Base-by-base conservation (phyloP, 2,888 invertebrate species). In the Trichopoda pennipes region DNA sequence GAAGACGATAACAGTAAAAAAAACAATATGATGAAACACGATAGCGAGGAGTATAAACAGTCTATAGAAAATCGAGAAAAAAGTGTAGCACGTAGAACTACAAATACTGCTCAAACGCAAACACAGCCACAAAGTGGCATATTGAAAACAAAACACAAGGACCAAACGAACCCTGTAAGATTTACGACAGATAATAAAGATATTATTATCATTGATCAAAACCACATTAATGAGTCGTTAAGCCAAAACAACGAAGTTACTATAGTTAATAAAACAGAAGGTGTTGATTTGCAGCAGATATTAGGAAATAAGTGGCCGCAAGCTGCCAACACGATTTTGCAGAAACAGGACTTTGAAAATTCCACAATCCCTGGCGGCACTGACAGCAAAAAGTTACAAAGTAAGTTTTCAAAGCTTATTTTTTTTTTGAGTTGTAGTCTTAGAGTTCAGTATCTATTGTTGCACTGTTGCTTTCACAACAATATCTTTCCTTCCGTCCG, bases 221-320 rank as follows among this genome's bases (percentile, higher is more conserved):
- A 86, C 0, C 90, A 90, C 72, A 90, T 90, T 42, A 87, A 88
- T 23, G 88, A 90, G 66, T 88, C 89, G 1, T 88, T 86, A 0
- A 87, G 85, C 44, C 87, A 89, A 66, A 89, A 90, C 53, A 2
- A 38, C 12, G 3, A 87, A 66, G 86, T 90, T 28, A 88, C 89
- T 69, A 87, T 90, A 47, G 85, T 90, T 7, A 88, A 88, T 74
- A 90, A 87, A 55, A 28, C 77, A 4, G 85, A 87, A 38, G 88
- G 89, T 56, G 86, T 90, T 3, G 90, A 91, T 68, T 86, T 91
- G 75, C 86, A 85, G 3, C 90, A 90, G 51, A 78, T 91, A 51
- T 85, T 91, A 23, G 91, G 90, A 12, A 77, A 84, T 8, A 88
- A 89, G 85, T 91, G 91, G 91, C 91, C 91, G 42, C 91, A 91